Evolutionary conservation across 2,113 vertebrate genomes (phyloP), one percentile per base, ranked within the genome.

Genomic region (Crotalus helleri): DNA sequence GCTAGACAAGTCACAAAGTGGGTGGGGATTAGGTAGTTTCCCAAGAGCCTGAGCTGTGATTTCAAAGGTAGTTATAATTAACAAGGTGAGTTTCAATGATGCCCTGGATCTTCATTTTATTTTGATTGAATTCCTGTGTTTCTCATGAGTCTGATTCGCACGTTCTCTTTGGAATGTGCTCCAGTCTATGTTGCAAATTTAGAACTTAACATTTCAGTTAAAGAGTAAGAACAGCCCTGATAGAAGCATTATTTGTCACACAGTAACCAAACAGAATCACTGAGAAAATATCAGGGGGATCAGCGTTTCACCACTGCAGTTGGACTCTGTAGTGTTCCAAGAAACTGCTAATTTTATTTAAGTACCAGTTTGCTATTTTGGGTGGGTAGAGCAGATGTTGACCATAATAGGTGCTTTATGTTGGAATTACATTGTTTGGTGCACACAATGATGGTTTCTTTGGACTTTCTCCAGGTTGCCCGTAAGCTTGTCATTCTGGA

Each of bases 401-500:
- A 39, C 33, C 33, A 0, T 81, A 21, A 44, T 44, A 81, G 19
- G 7, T 44, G 33, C 33, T 44, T 81, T 44, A 81, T 44, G 74
- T 81, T 39, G 33, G 33, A 89, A 33, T 6, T 29, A 8, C 44
- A 15, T 24, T 44, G 8, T 29, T 46, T 39, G 54, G 24, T 12
- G 57, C 57, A 46, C 15, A 3, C 23, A 6, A 12, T 92, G 4
- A 19, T 53, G 0, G 1, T n/a, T 26, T 88, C 0, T n/a, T 21
- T 87, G 44, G 19, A 19, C 91, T 93, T 39, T 53, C 21, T 96
- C 17, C 96, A 99, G 99, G 99, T 99, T 24, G 99, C 99, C n/a
- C 99, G 99, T 49, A 99, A 99, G 95, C 94, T 99, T 97, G 99
- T 99, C 19, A 98, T 99, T 96, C 96, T 99, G 39, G 99, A 99